phyloP scores from a whole-genome alignment of 1,140 invertebrate species.

The Aphelenchoides fujianensis region DNA sequence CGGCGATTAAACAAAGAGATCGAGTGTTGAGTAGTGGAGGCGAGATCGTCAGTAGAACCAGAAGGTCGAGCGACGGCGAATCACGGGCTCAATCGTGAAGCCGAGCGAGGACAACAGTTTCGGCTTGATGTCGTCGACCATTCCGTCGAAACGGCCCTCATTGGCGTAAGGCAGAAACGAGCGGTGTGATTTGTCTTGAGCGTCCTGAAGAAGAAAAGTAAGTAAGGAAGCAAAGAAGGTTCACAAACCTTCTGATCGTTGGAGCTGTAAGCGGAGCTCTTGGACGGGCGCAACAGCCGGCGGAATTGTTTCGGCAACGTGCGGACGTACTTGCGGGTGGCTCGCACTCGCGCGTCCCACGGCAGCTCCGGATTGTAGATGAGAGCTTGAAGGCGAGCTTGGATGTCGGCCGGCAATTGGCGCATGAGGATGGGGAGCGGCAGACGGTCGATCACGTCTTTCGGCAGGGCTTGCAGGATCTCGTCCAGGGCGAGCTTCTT shows the following conservation, averaged over 20 bases:
- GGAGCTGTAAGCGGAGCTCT: neutral
- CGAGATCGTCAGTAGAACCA: no score
- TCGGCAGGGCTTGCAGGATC: slow-evolving; percentile 5
- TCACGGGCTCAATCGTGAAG: neutral
- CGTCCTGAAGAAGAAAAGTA: neutral
- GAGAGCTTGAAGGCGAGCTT: neutral
- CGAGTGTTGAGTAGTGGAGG: neutral
- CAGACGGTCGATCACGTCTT: slow-evolving; percentile 3
- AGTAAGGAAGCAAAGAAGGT: neutral
- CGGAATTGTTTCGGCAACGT: slow-evolving; percentile 18
- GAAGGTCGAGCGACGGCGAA: neutral
- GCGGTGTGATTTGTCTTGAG: no score
- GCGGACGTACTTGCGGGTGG: slow-evolving; percentile 5
- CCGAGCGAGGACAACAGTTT: neutral
- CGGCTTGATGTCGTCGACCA: neutral
- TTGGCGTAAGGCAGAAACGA: no score
- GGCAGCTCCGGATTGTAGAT: neutral
- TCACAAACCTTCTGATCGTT: no score
- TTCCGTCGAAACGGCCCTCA: no score
- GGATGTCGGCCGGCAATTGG: slow-evolving; percentile 10
- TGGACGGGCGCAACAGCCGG: neutral
- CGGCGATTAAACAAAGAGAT: no score
- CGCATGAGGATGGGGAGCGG: neutral
- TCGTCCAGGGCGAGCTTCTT: slow-evolving; percentile 16
- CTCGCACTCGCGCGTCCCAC: neutral